Percentiles rank a stretch among this genome's conserved stretches.
phyloP scores from a whole-genome alignment of 2,888 invertebrate genomes.

The Crematogaster levior region DNA sequence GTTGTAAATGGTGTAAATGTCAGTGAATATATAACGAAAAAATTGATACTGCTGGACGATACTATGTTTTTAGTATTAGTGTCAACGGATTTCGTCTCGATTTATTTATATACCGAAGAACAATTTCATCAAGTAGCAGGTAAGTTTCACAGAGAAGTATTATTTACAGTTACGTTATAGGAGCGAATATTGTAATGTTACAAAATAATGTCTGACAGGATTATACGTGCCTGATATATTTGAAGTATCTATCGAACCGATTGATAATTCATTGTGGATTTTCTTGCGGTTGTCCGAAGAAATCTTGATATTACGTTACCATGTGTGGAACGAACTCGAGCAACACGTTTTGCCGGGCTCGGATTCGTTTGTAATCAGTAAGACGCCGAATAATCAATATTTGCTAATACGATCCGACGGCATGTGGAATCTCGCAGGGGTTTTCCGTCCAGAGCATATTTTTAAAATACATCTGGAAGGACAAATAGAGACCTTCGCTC shows the following conservation, averaged over 20 bases:
- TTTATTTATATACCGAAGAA: slow-evolving; percentile 25
- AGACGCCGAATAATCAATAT: slow-evolving; percentile 70
- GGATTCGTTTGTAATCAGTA: slow-evolving; percentile 58
- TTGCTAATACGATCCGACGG: slow-evolving; percentile 77
- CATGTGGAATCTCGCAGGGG: slow-evolving; percentile 78
- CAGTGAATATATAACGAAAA: slow-evolving; percentile 39
- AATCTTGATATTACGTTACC: slow-evolving; percentile 75
- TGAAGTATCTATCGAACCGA: slow-evolving; percentile 66
- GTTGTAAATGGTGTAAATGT: slow-evolving; percentile 22
- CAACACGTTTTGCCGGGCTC: slow-evolving; percentile 70
- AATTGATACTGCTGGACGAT: slow-evolving; percentile 50
- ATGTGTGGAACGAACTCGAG: slow-evolving; percentile 68
- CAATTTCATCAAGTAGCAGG: slow-evolving; percentile 50
- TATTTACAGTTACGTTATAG: neutral
- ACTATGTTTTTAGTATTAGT: slow-evolving; percentile 55
- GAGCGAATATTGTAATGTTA: neutral
- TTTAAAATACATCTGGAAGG: slow-evolving; percentile 61
- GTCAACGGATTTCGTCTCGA: slow-evolving; percentile 47
- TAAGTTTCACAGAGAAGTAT: slow-evolving; percentile 3
- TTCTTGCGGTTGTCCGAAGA: slow-evolving; percentile 65
- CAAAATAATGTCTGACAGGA: slow-evolving; percentile 60
- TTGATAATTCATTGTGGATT: slow-evolving; percentile 75
- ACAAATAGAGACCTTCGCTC: slow-evolving; percentile 63
- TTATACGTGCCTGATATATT: slow-evolving; percentile 71
- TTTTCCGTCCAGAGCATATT: slow-evolving; percentile 72